Base-by-base conservation (phyloP, 1,140 invertebrate genomes). In the Polypedilum pembai region DNA sequence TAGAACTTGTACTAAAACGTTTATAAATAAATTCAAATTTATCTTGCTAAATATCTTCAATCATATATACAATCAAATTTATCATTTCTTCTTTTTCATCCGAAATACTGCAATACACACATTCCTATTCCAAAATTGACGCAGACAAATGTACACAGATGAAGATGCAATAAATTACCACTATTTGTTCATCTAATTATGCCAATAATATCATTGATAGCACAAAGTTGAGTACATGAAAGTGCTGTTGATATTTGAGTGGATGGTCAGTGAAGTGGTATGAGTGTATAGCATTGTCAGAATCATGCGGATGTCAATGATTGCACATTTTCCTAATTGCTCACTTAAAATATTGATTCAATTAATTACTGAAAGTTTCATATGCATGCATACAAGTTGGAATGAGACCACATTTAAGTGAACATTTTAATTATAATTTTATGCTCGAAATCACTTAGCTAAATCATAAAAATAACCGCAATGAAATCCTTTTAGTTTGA, bases 361-460 rank as follows among this genome's bases (percentile, higher is more conserved):
- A 56, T 56, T 56, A 56, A 56, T 56, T 56, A 56, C 45, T 56
- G 12, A 56, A 56, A 5, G 24, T 33, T 33, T 33, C 24, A 33
- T 33, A 5, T 33, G 24, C 24, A 33, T 33, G 24, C 24, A 33
- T 33, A 33, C 5, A 5, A 33, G 24, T 33, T 33, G 1, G 24
- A 33, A 33, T 33, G 24, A 33, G 24, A 33, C 45, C 12, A 15
- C 45, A 56, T 56, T 56, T 12, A 56, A 56, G 17, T 18, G n/a
- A 69, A 21, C 65, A 69, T 69, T 69, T 69, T 69, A 69, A 69
- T 69, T 69, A 69, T 18, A 21, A 18, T 69, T 69, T 69, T 69
- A 69, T 69, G 65, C 20, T 18, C 8, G 65, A 69, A 69, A 69
- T 10, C 65, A 69, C 65, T 69, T 69, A 20, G 65, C 20, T 20